Conservation (phyloP, 1,140 invertebrate genomes). For the Leptinotarsa lineolata region DNA sequence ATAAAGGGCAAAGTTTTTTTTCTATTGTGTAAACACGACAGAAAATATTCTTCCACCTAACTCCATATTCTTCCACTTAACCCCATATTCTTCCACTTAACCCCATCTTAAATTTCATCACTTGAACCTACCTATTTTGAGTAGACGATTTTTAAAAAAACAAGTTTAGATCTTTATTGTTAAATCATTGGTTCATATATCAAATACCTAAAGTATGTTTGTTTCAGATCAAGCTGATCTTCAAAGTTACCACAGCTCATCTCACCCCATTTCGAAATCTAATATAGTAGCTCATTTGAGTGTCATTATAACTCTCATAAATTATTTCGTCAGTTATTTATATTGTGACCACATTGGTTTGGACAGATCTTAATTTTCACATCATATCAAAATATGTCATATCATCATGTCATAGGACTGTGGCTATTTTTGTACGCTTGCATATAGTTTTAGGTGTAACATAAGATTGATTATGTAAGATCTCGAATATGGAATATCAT, state of each 20-base stretch:
- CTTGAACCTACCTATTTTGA: no score
- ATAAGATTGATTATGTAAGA: background rate
- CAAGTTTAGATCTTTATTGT: no score
- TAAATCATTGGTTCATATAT: no score
- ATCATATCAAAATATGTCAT: background rate
- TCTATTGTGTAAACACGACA: no score
- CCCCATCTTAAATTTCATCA: no score
- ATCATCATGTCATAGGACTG: slow-evolving; percentile 22
- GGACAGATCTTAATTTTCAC: background rate
- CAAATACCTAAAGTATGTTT: background rate
- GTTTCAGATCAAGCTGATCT: slow-evolving; percentile 20
- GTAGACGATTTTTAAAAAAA: no score
- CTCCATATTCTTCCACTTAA: no score
- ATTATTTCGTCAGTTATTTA: background rate
- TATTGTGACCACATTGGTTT: background rate
- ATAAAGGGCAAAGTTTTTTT: no score
- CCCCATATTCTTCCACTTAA: no score
- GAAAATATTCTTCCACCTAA: no score
- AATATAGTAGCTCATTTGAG: background rate
- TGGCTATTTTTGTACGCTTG: slow-evolving; percentile 30
- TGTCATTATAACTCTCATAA: background rate
- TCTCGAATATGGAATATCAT: background rate
- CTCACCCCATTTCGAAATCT: background rate
- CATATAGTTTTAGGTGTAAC: slow-evolving; percentile 10
- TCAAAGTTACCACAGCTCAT: slow-evolving; percentile 20